A percentile compares a stretch with the other conserved stretches of the same genome.
phyloP scores from a whole-genome alignment of 2,888 invertebrate species.

The Agonum fuliginosum region DNA sequence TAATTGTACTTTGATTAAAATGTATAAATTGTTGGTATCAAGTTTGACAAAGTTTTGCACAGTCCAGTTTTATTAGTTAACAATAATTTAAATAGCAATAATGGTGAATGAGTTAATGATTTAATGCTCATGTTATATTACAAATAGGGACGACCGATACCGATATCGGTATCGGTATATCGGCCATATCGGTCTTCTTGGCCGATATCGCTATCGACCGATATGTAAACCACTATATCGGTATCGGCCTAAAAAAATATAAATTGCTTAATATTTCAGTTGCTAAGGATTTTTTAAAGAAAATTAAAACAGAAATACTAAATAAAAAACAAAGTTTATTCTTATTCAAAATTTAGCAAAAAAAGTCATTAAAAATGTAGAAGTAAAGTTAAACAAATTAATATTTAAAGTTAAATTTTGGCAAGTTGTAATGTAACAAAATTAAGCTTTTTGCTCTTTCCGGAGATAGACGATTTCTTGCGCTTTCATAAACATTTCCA shows the following conservation, averaged over 20 bases:
- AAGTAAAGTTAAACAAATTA: not conserved
- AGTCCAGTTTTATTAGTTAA: too few relatives aligned
- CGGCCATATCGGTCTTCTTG: not conserved
- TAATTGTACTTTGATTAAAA: too few relatives aligned
- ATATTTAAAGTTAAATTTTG: not conserved
- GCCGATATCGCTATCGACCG: not conserved
- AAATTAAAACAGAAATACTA: conserved; percentile 6
- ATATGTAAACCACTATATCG: not conserved
- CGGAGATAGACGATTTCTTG: conserved; percentile 17
- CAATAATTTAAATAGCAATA: too few relatives aligned
- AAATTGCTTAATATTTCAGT: conserved; percentile 24
- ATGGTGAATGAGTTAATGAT: too few relatives aligned
- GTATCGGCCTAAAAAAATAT: conserved; percentile 21
- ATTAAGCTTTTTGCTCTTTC: not conserved
- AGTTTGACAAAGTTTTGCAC: too few relatives aligned
- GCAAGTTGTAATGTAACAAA: not conserved
- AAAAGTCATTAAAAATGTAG: not conserved
- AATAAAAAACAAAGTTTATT: not conserved
- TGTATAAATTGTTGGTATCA: too few relatives aligned
- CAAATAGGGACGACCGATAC: not conserved
- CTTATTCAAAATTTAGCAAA: conserved; percentile 8
- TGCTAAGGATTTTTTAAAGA: not conserved
- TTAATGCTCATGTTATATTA: too few relatives aligned
- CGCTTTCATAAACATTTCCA: conserved; percentile 29
- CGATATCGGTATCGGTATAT: conserved; percentile 4